A percentile compares a stretch with the other conserved stretches of the same genome.
Evolutionary conservation across 2,113 vertebrate genomes (phyloP).

Genomic region (Cromileptes altivelis): DNA sequence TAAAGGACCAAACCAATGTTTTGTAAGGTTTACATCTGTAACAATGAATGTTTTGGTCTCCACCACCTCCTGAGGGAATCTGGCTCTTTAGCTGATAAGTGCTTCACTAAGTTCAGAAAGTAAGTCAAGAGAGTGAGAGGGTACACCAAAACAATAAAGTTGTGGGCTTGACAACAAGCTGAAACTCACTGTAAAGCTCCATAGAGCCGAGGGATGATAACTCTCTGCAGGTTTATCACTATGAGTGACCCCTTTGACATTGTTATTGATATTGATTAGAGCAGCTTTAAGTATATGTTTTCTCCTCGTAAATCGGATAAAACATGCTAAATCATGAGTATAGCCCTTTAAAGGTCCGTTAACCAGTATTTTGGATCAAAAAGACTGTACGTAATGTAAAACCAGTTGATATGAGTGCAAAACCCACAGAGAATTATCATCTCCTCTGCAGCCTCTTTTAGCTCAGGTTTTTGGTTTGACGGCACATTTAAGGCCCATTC

Average conservation of each 20-base stretch:
- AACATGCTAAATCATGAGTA: not conserved
- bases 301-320: not conserved
- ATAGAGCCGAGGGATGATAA: too few species aligned
- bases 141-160: not conserved
- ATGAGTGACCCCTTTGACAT: not conserved
- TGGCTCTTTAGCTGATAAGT: not conserved
- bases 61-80: not conserved
- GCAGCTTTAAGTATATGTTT: not conserved
- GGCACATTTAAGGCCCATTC: too few species aligned
- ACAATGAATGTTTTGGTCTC: not conserved
- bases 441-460: not conserved
- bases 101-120: not conserved
- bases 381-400: not conserved
- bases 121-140: too few species aligned
- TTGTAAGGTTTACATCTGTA: not conserved
- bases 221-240: too few species aligned
- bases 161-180: not conserved
- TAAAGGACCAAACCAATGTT: not conserved
- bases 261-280: not conserved
- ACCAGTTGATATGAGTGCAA: not conserved
- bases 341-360: not conserved
- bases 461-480: too few species aligned
- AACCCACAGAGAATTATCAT: not conserved
- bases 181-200: not conserved
- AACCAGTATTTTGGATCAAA: not conserved